These are phyloP conservation scores for Galeruca laticollis DNA, from an alignment of 2,888 invertebrate species.

Conservation along the genomic window DNA sequence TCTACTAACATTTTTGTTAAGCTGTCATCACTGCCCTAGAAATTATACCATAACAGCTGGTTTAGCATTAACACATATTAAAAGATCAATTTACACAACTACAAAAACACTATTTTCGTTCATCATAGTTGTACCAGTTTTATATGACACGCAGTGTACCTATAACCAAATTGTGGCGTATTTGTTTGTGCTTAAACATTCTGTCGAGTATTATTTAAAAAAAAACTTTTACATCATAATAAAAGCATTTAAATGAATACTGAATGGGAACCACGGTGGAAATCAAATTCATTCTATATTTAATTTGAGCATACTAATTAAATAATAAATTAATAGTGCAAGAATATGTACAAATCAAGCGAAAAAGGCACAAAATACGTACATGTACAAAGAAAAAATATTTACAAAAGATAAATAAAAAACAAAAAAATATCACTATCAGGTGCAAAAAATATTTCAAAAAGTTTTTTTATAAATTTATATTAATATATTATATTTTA, in stretches of 20 bases:
- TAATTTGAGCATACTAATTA: slow-evolving; percentile 37
- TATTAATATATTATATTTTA: not conserved
- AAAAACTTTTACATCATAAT: slow-evolving; percentile 17
- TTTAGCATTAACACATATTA: too few relatives aligned
- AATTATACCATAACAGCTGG: too few relatives aligned
- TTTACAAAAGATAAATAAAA: slow-evolving; percentile 49
- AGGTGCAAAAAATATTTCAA: slow-evolving; percentile 42
- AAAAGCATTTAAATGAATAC: slow-evolving; percentile 26
- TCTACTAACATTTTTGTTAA: too few relatives aligned
- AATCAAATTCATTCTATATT: slow-evolving; percentile 14
- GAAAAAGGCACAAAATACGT: slow-evolving; percentile 45
- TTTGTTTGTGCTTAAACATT: slow-evolving; percentile 11
- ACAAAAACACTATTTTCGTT: too few relatives aligned
- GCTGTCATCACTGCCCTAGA: too few relatives aligned
- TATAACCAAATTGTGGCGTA: not conserved
- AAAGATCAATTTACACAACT: too few relatives aligned
- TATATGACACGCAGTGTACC: too few relatives aligned
- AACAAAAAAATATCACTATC: slow-evolving; percentile 44
- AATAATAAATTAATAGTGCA: slow-evolving; percentile 40
- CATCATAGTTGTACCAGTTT: too few relatives aligned
- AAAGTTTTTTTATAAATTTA: not conserved
- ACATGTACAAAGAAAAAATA: slow-evolving; percentile 45
- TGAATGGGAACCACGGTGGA: slow-evolving; percentile 11
- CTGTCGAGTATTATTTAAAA: slow-evolving; percentile 21
- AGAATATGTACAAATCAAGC: slow-evolving; percentile 45